Evolutionary conservation across 2,888 invertebrate species (phyloP).

Genomic region (Hyalella azteca): DNA sequence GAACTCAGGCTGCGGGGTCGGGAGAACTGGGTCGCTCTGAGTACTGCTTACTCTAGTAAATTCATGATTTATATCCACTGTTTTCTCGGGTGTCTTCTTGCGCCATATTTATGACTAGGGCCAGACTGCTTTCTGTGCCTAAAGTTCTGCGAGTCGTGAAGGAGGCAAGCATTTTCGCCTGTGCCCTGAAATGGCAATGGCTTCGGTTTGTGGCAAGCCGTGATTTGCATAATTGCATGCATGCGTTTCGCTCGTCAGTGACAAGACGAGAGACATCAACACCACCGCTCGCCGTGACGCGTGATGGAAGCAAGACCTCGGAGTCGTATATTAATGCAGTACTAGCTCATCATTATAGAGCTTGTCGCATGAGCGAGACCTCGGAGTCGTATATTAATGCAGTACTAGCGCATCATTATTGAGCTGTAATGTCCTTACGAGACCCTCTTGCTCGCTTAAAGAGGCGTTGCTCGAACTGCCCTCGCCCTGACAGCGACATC

Average conservation of each 20-base stretch:
- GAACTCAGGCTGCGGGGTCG: background rate
- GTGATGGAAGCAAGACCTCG: background rate
- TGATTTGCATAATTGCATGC: too few relatives aligned
- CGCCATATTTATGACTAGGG: background rate
- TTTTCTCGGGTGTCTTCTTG: background rate
- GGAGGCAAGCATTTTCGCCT: too few relatives aligned
- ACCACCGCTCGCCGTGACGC: background rate
- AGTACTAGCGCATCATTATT: constrained; percentile 17
- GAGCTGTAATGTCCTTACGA: constrained; percentile 25
- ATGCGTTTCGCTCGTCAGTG: too few relatives aligned
- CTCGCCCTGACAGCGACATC: constrained; percentile 13
- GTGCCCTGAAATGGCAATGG: too few relatives aligned
- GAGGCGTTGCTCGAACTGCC: constrained; percentile 11
- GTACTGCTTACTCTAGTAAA: background rate
- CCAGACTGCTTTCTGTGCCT: background rate
- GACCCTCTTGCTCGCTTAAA: constrained; percentile 19
- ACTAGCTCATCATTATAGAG: constrained; percentile 21
- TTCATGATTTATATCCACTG: background rate
- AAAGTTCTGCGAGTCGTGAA: background rate
- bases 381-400: constrained; percentile 8
- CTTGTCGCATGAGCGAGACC: too few relatives aligned
- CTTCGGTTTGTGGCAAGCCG: too few relatives aligned
- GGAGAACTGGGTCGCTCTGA: too few relatives aligned
- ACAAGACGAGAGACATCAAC: background rate
- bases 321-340: constrained; percentile 12